phyloP scores from a whole-genome alignment of 2,113 vertebrate genomes.

The Turdus rufiventris region DNA sequence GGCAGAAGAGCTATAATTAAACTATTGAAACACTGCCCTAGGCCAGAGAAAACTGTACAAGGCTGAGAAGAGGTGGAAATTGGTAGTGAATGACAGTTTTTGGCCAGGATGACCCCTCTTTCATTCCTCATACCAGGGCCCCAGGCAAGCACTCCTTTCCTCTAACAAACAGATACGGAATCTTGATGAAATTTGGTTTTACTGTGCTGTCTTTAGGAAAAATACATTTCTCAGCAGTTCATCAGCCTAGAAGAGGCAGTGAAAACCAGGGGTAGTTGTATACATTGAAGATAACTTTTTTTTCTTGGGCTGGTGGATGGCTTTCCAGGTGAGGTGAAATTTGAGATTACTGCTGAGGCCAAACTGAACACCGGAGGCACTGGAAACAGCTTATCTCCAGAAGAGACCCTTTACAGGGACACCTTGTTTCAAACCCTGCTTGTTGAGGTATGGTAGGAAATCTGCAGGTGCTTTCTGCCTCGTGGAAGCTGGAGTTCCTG shows the following conservation, averaged over 20 bases:
- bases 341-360: conserved; percentile 56
- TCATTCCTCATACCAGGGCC: neutral
- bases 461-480: neutral
- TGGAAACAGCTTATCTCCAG: neutral
- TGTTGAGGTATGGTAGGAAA: conserved; percentile 59
- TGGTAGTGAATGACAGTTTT: neutral
- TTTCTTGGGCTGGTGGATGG: neutral
- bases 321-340: conserved; percentile 65
- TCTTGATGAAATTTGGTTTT: neutral
- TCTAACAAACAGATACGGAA: accelerated
- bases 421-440: conserved; percentile 40
- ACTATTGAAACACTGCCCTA: neutral
- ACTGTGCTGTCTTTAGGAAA: neutral
- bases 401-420: conserved; percentile 42
- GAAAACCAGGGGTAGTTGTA: neutral
- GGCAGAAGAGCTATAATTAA: neutral
- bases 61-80: neutral
- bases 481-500: neutral
- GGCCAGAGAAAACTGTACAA: neutral
- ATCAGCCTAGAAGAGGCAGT: neutral
- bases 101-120: neutral
- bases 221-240: neutral
- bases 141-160: neutral
- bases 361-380: neutral
- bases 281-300: neutral